Evolutionary conservation across 2,888 invertebrate species (phyloP).

Genomic region (Xestia sexstrigata): DNA sequence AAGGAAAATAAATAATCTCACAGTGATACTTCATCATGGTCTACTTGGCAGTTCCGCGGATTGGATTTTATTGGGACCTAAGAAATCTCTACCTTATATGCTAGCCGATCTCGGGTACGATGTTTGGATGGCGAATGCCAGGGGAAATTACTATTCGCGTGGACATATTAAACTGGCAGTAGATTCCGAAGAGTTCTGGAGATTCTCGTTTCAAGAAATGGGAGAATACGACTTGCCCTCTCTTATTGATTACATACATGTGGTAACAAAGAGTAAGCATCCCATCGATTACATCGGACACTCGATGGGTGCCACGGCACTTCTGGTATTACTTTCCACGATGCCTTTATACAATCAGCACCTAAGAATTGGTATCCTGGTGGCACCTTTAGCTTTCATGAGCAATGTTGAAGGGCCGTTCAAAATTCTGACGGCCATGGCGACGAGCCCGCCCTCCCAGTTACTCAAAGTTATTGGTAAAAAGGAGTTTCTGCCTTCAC

Average conservation of each 20-base stretch:
- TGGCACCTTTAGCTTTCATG: conserved; percentile 82
- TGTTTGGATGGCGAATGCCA: conserved; percentile 91
- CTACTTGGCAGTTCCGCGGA: conserved; percentile 84
- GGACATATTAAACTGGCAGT: conserved; percentile 72
- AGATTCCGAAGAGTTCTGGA: conserved; percentile 76
- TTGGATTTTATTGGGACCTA: conserved; percentile 82
- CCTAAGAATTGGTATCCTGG: conserved; percentile 78
- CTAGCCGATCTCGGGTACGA: conserved; percentile 91
- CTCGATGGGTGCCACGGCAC: conserved; percentile 83
- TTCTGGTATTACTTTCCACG: conserved; percentile 79
- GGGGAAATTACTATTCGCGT: conserved; percentile 83
- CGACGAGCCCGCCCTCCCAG: conserved; percentile 66
- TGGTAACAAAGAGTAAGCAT: conserved; percentile 67
- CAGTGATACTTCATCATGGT: conserved; percentile 82
- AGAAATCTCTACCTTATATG: conserved; percentile 81
- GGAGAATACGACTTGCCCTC: conserved; percentile 81
- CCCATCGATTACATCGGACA: conserved; percentile 81
- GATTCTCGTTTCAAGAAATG: conserved; percentile 83
- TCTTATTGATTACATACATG: conserved; percentile 77
- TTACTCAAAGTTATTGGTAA: conserved; percentile 72
- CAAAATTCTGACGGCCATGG: conserved; percentile 70
- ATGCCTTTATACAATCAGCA: conserved; percentile 76
- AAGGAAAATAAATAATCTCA: conserved; percentile 55
- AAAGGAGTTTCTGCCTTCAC: conserved; percentile 77
- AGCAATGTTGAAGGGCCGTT: conserved; percentile 76